Percentiles rank a stretch among this genome's conserved stretches.
These are phyloP conservation scores for Oreortyx pictus DNA, from an alignment of 2,797 vertebrate species.

Conservation along the genomic window DNA sequence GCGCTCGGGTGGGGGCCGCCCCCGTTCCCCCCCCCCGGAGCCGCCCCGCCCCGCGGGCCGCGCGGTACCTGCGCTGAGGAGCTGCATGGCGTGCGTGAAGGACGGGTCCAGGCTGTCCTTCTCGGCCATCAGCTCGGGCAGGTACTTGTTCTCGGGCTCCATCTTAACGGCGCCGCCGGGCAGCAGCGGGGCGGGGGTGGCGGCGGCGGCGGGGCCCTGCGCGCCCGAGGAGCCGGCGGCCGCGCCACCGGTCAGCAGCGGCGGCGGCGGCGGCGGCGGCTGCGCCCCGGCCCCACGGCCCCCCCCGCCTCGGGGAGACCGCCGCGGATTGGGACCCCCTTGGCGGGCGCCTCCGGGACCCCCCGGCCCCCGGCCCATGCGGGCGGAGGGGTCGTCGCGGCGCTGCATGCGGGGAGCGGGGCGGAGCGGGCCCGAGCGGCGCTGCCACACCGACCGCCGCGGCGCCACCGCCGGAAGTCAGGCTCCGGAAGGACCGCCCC, in stretches of 20 bases:
- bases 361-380: slow-evolving; percentile 62
- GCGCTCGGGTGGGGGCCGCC: no score
- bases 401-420: slow-evolving; percentile 70
- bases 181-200: not conserved
- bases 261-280: slow-evolving; percentile 73
- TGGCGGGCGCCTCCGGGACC: not conserved
- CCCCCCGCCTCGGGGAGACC: slow-evolving; percentile 46
- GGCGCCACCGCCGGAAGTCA: slow-evolving; percentile 18
- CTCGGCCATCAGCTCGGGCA: slow-evolving; percentile 95
- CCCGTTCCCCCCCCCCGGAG: not conserved
- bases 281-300: slow-evolving; percentile 24
- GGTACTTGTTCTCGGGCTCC: slow-evolving; percentile 95
- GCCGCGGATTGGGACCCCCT: slow-evolving; percentile 52
- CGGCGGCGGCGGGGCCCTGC: slow-evolving; percentile 38
- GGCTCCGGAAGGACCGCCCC: slow-evolving; percentile 11
- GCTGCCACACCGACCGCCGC: slow-evolving; percentile 44
- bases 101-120: slow-evolving; percentile 97
- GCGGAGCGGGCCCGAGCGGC: slow-evolving; percentile 35
- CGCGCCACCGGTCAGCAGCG: slow-evolving; percentile 5
- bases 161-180: slow-evolving; percentile 79
- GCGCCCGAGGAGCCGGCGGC: not conserved
- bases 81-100: slow-evolving; percentile 96
- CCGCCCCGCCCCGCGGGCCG: not conserved
- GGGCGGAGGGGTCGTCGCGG: slow-evolving; percentile 73
- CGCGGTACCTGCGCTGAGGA: slow-evolving; percentile 85